phyloP scores from a whole-genome alignment of 2,888 invertebrate species.

The Sepiola atlantica region DNA sequence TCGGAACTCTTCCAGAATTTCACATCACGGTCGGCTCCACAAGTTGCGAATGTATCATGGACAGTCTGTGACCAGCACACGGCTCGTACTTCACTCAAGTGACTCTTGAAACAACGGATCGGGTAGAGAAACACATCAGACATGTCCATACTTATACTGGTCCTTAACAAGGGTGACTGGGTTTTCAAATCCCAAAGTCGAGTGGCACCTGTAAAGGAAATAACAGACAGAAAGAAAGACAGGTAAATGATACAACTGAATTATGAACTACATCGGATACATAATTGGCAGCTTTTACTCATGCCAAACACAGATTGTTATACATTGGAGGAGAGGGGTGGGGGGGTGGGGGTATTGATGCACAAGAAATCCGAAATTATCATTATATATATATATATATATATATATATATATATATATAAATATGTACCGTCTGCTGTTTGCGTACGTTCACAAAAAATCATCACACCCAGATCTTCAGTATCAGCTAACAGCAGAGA shows the following conservation, averaged over 20 bases:
- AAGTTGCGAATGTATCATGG: constrained; percentile 50
- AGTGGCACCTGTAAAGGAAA: constrained; percentile 49
- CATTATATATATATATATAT: too few relatives aligned
- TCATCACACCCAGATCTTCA: too few relatives aligned
- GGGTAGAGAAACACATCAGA: constrained; percentile 48
- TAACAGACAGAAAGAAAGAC: neutral
- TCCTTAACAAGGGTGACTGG: constrained; percentile 48
- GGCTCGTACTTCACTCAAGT: constrained; percentile 48
- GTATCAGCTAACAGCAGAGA: too few relatives aligned
- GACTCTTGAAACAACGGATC: constrained; percentile 48
- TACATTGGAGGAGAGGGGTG: too few relatives aligned
- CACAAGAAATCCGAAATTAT: too few relatives aligned
- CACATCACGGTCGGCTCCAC: constrained; percentile 49
- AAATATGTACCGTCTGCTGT: too few relatives aligned
- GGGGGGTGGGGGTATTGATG: too few relatives aligned
- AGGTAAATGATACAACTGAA: neutral
- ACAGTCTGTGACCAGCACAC: constrained; percentile 49
- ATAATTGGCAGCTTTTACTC: neutral
- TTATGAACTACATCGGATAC: neutral
- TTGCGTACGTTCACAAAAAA: too few relatives aligned
- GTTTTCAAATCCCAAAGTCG: constrained; percentile 52
- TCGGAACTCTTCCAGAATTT: constrained; percentile 49
- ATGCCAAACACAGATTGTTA: neutral
- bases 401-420: too few relatives aligned
- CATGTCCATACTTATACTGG: neutral